phyloP scores from a whole-genome alignment of 1,140 invertebrate genomes.

The Aethina tumida region DNA sequence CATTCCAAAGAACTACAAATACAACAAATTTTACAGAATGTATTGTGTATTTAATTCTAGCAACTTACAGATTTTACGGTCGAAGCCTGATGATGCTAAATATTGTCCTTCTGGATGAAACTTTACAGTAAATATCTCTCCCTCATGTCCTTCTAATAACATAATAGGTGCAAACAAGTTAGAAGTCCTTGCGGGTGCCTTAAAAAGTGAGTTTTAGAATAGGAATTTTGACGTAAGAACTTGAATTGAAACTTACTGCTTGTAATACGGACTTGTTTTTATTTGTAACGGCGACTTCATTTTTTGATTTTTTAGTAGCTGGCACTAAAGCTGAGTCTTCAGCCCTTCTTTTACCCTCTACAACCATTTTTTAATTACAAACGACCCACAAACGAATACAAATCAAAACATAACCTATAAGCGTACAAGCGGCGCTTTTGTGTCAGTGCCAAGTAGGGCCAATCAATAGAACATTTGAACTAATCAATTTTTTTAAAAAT shows the following conservation, averaged over 20 bases:
- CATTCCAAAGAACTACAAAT: conserved; percentile 87
- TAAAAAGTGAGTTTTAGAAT: conserved; percentile 15
- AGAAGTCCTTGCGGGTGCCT: conserved; percentile 68
- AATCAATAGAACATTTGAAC: too few relatives aligned
- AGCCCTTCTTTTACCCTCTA: conserved; percentile 54
- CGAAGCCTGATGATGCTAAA: conserved; percentile 91
- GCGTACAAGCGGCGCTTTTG: too few relatives aligned
- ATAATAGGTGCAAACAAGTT: conserved; percentile 89
- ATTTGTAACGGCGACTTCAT: conserved; percentile 55
- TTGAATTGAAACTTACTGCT: conserved; percentile 37
- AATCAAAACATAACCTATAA: too few relatives aligned
- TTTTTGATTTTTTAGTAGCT: conserved; percentile 54
- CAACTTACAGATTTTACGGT: conserved; percentile 88
- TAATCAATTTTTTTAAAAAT: too few relatives aligned
- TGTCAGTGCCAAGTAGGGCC: too few relatives aligned
- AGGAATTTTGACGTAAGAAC: conserved; percentile 27
- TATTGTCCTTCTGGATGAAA: conserved; percentile 96
- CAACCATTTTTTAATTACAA: too few relatives aligned
- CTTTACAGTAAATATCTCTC: conserved; percentile 86
- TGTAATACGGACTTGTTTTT: conserved; percentile 58
- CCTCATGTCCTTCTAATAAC: conserved; percentile 93
- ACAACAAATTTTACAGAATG: conserved; percentile 5
- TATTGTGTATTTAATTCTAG: background rate
- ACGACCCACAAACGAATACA: too few relatives aligned
- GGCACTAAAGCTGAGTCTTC: conserved; percentile 62